These are phyloP conservation scores for Maniola hyperantus DNA, from an alignment of 2,888 invertebrate genomes.

Conservation along the genomic window DNA sequence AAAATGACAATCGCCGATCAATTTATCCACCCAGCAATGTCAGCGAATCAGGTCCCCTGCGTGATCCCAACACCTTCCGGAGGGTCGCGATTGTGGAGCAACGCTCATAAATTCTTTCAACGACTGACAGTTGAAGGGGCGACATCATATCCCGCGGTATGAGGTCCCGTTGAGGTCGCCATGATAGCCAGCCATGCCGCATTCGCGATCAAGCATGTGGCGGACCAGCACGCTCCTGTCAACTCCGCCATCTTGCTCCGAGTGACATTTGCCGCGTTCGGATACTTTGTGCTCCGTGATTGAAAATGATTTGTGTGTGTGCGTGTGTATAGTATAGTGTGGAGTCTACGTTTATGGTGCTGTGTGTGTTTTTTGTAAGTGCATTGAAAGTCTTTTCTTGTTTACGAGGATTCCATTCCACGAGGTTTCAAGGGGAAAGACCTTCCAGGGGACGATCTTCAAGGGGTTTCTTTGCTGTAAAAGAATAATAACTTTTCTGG, in stretches of 20 bases:
- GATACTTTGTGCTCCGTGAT: conserved; percentile 42
- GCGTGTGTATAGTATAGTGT: conserved; percentile 44
- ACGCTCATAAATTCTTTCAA: conserved; percentile 79
- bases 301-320: conserved; percentile 47
- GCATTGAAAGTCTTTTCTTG: conserved; percentile 24
- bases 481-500: too few relatives aligned
- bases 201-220: conserved; percentile 69
- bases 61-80: conserved; percentile 63
- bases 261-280: conserved; percentile 51
- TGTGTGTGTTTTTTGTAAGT: conserved; percentile 54
- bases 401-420: not conserved
- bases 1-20: conserved; percentile 39
- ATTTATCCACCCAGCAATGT: conserved; percentile 46
- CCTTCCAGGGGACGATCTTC: too few relatives aligned
- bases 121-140: conserved; percentile 70
- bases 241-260: conserved; percentile 53
- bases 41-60: conserved; percentile 48
- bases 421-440: too few relatives aligned
- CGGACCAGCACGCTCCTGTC: conserved; percentile 59
- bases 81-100: conserved; percentile 56
- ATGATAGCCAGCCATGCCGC: conserved; percentile 51
- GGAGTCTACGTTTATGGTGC: conserved; percentile 42
- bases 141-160: conserved; percentile 59
- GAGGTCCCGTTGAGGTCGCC: conserved; percentile 52
- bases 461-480: too few relatives aligned